Evolutionary conservation across 2,113 vertebrate genomes (phyloP), one percentile per base, ranked within the genome.

Genomic region (Prolemur simus): DNA sequence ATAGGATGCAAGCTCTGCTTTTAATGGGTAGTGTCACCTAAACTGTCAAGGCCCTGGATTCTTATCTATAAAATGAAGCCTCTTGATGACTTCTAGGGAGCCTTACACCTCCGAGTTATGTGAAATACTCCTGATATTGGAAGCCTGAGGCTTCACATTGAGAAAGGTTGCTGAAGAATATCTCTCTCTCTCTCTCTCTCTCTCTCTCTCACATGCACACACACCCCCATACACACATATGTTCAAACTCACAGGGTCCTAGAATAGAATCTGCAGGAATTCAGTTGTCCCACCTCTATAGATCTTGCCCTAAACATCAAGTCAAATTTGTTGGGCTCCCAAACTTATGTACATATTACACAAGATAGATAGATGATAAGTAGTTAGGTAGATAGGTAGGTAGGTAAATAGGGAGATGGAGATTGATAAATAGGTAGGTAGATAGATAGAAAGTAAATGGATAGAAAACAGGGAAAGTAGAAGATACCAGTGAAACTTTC

Each of bases 121-220:
- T 80, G 34, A 90, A 78, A 95, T 87, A 8, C 34, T 49, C 86
- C 77, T 86, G 10, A 80, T 83, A 73, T 7, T 82, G 15, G 11
- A 73, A 78, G 32, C 3, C 13, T 37, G 42, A 93, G 20, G 6
- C 23, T 21, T 77, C 7, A 58, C 45, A 93, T 32, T 52, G 25
- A 87, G 15, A 42, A 85, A 92, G 81, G 20, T 60, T 60, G 27
- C 8, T 91, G 9, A 82, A 78, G 34, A 85, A 85, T 49, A 9
- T 15, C 14, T 64, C 0, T 15, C 8, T 54, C 1, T 39, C n/a
- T n/a, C n/a, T 52, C 0, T 39, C 18, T 54, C 13, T 77, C 5
- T 64, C 4, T 8, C 10, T 42, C 58, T 39, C 11, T 37, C 42
- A 63, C 11, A 39, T 4, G 8, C 9, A 37, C 12, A 69, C 10